These are phyloP conservation scores for Aelia acuminata DNA, from an alignment of 2,888 invertebrate species.

Conservation along the genomic window DNA sequence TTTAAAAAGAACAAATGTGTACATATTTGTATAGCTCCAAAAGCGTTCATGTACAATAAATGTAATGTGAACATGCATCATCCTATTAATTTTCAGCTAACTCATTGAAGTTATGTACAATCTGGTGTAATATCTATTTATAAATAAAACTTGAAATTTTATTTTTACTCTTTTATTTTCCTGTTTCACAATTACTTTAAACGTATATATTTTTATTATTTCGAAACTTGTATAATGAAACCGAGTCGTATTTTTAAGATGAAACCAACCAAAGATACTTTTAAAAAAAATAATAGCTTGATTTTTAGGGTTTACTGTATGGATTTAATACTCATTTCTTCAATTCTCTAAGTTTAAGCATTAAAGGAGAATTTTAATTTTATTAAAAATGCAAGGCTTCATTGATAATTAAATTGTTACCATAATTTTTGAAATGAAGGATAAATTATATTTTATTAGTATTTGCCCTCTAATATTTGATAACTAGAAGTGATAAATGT, in stretches of 20 bases:
- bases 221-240: too few relatives aligned
- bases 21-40: not conserved
- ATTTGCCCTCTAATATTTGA: too few relatives aligned
- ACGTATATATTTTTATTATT: too few relatives aligned
- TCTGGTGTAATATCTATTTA: constrained; percentile 29
- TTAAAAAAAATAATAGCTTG: too few relatives aligned
- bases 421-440: not conserved
- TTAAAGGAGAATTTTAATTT: not conserved
- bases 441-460: not conserved
- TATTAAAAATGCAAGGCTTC: too few relatives aligned
- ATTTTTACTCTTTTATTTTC: not conserved
- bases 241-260: too few relatives aligned
- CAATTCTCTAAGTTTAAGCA: too few relatives aligned
- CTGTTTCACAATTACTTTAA: not conserved
- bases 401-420: not conserved
- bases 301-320: too few relatives aligned
- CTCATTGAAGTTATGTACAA: not conserved
- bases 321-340: too few relatives aligned
- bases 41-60: not conserved
- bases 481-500: not conserved
- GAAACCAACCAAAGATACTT: too few relatives aligned
- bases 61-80: not conserved
- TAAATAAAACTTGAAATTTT: constrained; percentile 36
- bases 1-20: not conserved
- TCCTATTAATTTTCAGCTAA: not conserved